Conservation (phyloP, 2,113 vertebrate genomes). For the Cebus imitator region DNA sequence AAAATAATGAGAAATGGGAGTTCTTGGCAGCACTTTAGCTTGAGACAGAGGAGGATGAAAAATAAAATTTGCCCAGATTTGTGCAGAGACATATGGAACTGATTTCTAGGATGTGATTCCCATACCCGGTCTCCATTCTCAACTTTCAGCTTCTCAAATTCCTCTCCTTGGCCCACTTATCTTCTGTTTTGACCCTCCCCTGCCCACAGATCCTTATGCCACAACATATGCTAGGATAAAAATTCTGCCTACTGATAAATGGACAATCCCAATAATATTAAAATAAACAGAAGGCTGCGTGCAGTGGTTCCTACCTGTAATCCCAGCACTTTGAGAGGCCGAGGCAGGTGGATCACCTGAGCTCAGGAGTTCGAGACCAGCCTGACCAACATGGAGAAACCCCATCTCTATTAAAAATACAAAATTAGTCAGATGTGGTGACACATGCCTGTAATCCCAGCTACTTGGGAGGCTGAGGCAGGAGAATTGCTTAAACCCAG, state of each 20-base stretch:
- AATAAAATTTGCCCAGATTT: not conserved
- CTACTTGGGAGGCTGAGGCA: too few species aligned
- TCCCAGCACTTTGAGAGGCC: too few species aligned
- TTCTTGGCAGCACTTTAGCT: not conserved
- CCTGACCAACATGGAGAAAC: too few species aligned
- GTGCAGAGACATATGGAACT: not conserved
- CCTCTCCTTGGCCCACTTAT: conserved; percentile 9
- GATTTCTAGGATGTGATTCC: conserved; percentile 2
- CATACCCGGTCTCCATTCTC: not conserved
- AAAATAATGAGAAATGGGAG: conserved; percentile 35
- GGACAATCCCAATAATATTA: not conserved
- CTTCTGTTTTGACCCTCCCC: conserved; percentile 42
- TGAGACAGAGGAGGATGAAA: not conserved
- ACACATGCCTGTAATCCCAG: too few species aligned
- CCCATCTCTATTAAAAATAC: too few species aligned
- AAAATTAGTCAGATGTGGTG: too few species aligned
- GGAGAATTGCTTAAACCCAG: too few species aligned
- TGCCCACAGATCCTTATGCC: conserved; percentile 36
- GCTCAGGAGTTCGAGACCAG: too few species aligned
- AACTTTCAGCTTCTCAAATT: conserved; percentile 1
- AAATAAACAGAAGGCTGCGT: not conserved
- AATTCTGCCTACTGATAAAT: not conserved
- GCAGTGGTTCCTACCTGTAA: too few species aligned
- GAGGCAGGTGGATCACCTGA: too few species aligned
- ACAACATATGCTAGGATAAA: not conserved